Conservation (phyloP, 2,797 vertebrate genomes). For the Crenuchus spilurus region DNA sequence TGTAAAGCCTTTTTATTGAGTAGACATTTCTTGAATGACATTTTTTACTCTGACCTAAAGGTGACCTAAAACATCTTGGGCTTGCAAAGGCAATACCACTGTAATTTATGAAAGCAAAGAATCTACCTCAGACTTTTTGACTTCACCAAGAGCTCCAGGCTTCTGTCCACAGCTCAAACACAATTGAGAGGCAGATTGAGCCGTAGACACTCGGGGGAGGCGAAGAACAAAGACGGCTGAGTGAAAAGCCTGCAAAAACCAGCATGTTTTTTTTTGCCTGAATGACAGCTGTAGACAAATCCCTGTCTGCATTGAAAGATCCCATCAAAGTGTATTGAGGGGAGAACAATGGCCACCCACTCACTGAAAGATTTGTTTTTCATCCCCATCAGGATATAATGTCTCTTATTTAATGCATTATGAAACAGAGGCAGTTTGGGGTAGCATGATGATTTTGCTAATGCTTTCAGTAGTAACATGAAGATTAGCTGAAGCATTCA, state of each 20-base stretch:
- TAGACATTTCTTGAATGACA: too few relatives aligned
- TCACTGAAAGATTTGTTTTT: constrained; percentile 13
- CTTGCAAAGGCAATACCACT: background rate
- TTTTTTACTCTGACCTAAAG: background rate
- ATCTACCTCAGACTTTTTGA: background rate
- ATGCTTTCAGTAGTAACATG: background rate
- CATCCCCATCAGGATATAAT: constrained; percentile 20
- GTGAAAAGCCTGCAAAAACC: constrained; percentile 26
- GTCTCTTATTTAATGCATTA: constrained; percentile 50
- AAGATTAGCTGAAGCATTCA: background rate
- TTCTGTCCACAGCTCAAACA: background rate
- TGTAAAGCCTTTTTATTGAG: too few relatives aligned
- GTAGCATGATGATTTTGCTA: background rate
- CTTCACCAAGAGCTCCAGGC: background rate
- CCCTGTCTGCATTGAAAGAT: constrained; percentile 42
- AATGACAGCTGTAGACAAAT: constrained; percentile 34
- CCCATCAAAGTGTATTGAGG: constrained; percentile 37
- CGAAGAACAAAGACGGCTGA: constrained; percentile 11
- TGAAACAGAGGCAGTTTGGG: constrained; percentile 46
- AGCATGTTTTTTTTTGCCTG: background rate
- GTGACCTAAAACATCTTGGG: background rate
- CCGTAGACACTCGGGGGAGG: constrained; percentile 4
- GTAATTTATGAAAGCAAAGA: background rate
- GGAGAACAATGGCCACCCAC: constrained; percentile 47
- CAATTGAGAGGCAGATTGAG: background rate